These are phyloP conservation scores for Coryphaenoides rupestris DNA, from an alignment of 2,113 vertebrate genomes.

Conservation along the genomic window DNA sequence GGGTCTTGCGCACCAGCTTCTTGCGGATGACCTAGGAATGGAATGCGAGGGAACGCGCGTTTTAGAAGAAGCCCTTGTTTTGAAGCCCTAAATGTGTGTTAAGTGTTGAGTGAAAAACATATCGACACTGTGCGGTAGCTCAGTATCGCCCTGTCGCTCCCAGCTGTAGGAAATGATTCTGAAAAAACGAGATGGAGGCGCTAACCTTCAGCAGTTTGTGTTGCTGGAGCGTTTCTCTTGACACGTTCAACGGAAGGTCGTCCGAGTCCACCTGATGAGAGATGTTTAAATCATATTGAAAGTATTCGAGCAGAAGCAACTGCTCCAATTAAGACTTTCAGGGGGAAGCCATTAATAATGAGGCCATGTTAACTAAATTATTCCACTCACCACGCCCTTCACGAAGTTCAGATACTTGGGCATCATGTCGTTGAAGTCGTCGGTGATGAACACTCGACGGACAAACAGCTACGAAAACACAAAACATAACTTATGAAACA, in stretches of 20 bases:
- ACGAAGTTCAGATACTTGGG: slow-evolving; percentile 97
- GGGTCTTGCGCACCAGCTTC: slow-evolving; percentile 96
- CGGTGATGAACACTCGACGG: slow-evolving; percentile 96
- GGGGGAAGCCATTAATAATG: too few relatives aligned
- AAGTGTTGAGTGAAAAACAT: too few relatives aligned
- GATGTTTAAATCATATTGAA: neutral
- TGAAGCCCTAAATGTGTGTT: too few relatives aligned
- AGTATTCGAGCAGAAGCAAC: too few relatives aligned
- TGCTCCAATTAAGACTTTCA: too few relatives aligned
- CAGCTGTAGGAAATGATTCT: too few relatives aligned
- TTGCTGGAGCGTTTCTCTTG: slow-evolving; percentile 96
- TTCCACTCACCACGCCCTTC: slow-evolving; percentile 91
- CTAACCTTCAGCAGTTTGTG: slow-evolving; percentile 95
- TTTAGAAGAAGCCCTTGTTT: too few relatives aligned
- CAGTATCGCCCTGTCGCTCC: too few relatives aligned
- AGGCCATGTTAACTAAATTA: neutral
- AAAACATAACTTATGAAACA: slow-evolving; percentile 1
- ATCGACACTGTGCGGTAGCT: too few relatives aligned
- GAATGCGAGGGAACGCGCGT: too few relatives aligned
- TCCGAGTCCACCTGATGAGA: slow-evolving; percentile 90
- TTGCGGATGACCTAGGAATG: slow-evolving; percentile 90
- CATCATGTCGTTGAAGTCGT: slow-evolving; percentile 99
- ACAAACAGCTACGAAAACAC: slow-evolving; percentile 82
- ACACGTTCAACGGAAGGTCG: slow-evolving; percentile 96
- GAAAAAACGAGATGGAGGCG: too few relatives aligned